Conservation (phyloP, 37 sponge, comb jelly and placozoan species). For the Oopsacas minuta region DNA sequence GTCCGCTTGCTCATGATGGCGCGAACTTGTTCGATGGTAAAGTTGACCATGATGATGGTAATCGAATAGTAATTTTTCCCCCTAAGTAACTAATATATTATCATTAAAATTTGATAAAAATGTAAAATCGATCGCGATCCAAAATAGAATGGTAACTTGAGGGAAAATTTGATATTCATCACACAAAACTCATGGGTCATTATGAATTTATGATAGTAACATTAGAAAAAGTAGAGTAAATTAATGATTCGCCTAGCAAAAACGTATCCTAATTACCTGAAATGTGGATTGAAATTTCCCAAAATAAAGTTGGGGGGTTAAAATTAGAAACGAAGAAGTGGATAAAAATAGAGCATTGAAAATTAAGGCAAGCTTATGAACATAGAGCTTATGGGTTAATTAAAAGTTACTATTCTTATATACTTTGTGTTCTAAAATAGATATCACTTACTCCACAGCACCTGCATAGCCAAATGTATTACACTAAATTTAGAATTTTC, state of each 20-base stretch:
- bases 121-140: no score
- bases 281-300: neutral
- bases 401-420: constrained; percentile 5
- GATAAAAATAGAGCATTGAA: neutral
- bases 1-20: constrained; percentile 94
- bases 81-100: neutral
- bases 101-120: no score
- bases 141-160: no score
- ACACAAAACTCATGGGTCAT: neutral
- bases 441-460: neutral
- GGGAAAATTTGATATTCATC: neutral
- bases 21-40: constrained; percentile 95
- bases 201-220: neutral
- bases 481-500: neutral
- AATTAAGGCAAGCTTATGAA: neutral
- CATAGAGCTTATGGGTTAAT: neutral
- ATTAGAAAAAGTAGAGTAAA: neutral
- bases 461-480: neutral
- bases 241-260: neutral
- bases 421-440: neutral
- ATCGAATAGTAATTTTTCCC: neutral
- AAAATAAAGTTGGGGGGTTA: neutral
- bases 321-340: neutral
- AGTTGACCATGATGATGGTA: constrained; percentile 72
- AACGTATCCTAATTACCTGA: neutral